A percentile compares a stretch with the other conserved stretches of the same genome.
Evolutionary conservation across 2,113 vertebrate species (phyloP).

Genomic region (Pelmatolapia mariae): DNA sequence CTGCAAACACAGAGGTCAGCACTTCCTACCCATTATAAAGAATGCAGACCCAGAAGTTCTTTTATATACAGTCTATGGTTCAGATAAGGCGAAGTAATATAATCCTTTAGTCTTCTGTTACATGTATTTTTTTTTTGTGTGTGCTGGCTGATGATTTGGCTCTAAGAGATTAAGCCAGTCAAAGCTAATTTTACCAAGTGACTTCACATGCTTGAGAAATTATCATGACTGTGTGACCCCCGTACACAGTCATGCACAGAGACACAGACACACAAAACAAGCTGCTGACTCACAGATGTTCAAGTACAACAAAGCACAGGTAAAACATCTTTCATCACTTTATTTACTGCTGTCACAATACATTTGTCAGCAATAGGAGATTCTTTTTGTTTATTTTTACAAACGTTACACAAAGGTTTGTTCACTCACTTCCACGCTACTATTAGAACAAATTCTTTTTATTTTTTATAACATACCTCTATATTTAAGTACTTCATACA

Average conservation of each 20-base stretch:
- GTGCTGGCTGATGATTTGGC: background rate
- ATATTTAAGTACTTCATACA: background rate
- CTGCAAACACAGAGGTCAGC: background rate
- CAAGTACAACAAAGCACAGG: background rate
- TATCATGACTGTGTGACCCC: background rate
- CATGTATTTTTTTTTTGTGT: background rate
- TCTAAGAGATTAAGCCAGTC: background rate
- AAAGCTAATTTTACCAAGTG: constrained; percentile 1
- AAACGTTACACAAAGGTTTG: background rate
- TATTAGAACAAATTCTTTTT: background rate
- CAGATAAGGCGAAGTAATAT: background rate
- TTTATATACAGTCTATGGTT: background rate
- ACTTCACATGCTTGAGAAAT: constrained; percentile 1
- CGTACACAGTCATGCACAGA: background rate
- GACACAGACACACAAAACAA: background rate
- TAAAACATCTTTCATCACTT: background rate
- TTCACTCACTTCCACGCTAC: background rate
- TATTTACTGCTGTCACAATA: background rate
- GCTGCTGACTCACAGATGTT: background rate
- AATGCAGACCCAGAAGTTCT: background rate
- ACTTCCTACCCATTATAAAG: background rate
- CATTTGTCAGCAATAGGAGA: background rate
- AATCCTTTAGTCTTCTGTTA: background rate
- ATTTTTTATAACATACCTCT: background rate
- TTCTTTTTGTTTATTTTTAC: background rate